Percentiles rank a stretch among this genome's conserved stretches.
Evolutionary conservation across 2,113 vertebrate species (phyloP).

Genomic region (Mirza zaza): DNA sequence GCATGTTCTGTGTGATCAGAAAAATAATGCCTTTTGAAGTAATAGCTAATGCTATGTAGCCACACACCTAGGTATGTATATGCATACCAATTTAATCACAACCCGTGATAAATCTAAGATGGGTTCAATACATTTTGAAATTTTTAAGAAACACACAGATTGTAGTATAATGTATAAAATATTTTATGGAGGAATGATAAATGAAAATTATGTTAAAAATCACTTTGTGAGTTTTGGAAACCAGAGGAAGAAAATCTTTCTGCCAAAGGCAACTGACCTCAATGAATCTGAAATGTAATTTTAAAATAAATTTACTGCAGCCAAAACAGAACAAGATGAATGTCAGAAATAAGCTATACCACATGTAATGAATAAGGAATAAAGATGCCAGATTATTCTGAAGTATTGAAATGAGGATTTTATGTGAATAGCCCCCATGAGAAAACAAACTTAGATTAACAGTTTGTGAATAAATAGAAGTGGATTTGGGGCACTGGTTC

Average conservation of each 20-base stretch:
- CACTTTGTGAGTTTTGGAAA: constrained; percentile 47
- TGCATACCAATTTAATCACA: constrained; percentile 66
- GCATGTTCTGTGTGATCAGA: background rate
- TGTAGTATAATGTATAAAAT: background rate
- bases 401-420: constrained; percentile 17
- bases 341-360: background rate
- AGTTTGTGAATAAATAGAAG: background rate
- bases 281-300: constrained; percentile 44
- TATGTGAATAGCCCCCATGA: background rate
- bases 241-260: background rate
- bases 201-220: background rate
- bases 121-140: constrained; percentile 67
- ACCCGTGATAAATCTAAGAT: constrained; percentile 66
- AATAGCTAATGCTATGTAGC: constrained; percentile 56
- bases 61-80: constrained; percentile 68
- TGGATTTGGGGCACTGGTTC: background rate
- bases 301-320: constrained; percentile 20
- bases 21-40: background rate
- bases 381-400: constrained; percentile 29
- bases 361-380: constrained; percentile 19
- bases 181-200: constrained; percentile 33
- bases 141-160: background rate
- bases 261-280: constrained; percentile 26
- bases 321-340: constrained; percentile 7
- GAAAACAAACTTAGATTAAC: background rate